Conservation (phyloP, 2,797 vertebrate genomes). For the Enteromius afrohamiltoni region DNA sequence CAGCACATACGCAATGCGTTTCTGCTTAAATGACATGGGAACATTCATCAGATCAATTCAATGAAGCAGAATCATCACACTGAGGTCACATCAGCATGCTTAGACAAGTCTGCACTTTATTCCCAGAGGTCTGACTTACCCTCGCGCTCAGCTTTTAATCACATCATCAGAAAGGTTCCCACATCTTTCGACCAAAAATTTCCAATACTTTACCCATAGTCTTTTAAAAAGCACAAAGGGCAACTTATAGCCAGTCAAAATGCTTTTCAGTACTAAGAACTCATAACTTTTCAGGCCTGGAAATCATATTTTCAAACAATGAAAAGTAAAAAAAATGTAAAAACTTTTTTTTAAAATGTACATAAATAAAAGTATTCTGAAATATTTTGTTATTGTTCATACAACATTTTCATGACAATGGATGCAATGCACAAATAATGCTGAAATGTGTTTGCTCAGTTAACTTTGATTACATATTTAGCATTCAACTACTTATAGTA, state of each 20-base stretch:
- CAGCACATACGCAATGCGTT: not conserved
- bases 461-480: not conserved
- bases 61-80: slow-evolving; percentile 21
- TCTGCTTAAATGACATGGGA: slow-evolving; percentile 11
- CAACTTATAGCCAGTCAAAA: not conserved
- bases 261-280: not conserved
- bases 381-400: not conserved
- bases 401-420: not conserved
- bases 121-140: slow-evolving; percentile 27
- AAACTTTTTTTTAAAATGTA: not conserved
- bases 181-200: not conserved
- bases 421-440: not conserved
- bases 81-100: slow-evolving; percentile 36
- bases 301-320: not conserved
- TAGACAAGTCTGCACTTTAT: slow-evolving; percentile 18
- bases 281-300: not conserved
- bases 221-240: not conserved
- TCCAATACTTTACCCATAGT: not conserved
- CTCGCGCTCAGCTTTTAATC: not conserved
- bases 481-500: not conserved
- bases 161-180: not conserved
- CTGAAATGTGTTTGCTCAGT: not conserved
- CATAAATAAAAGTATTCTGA: not conserved
- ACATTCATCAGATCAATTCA: slow-evolving; percentile 20
- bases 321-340: not conserved